Evolutionary conservation across 2,113 vertebrate genomes (phyloP), one percentile per base, ranked within the genome.

Genomic region (Symphodus melops): DNA sequence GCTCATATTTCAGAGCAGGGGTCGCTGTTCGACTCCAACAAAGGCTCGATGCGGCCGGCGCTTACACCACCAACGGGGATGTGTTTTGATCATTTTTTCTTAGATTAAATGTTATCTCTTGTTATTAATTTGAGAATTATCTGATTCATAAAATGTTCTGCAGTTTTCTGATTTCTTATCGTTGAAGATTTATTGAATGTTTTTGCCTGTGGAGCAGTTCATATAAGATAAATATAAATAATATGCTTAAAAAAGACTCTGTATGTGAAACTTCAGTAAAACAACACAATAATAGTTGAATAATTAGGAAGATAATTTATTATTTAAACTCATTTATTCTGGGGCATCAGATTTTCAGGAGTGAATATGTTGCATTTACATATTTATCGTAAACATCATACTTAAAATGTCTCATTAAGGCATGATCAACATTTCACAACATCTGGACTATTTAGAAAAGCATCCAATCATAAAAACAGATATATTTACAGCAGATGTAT

Each of bases 1-100:
- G 46, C 46, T 58, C 4, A 36, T 68, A 57, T 83, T 55, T 67
- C 41, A 77, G 54, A 46, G 28, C 28, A 19, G 36, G 46, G 62
- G 74, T 77, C 3, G 0, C 28, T 69, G 52, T 78, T 54, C 61
- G 46, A 14, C 52, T 67, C 0, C 20, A 37, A 28, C 10, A 28
- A 2, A 8, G 17, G 66, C 41, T 19, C 17, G 2, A 6, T 2
- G 21, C 23, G 55, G 37, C 48, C 46, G 60, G 56, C 64, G 54
- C 54, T 16, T 17, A 14, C 17, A 48, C 5, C 3, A 17, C 14
- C 16, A 17, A 17, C 3, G 19, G 42, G 42, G 42, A 44, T 44
- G 42, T 48, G 56, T 56, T 63, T 69, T 33, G 3, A 41, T 33
- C 39, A 9, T 12, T 54, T 21, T 39, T 33, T 17, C 17, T 60